A percentile compares a stretch with the other conserved stretches of the same genome.
These are phyloP conservation scores for Nemotelus pantherinus DNA, from an alignment of 2,888 invertebrate genomes.

Conservation along the genomic window DNA sequence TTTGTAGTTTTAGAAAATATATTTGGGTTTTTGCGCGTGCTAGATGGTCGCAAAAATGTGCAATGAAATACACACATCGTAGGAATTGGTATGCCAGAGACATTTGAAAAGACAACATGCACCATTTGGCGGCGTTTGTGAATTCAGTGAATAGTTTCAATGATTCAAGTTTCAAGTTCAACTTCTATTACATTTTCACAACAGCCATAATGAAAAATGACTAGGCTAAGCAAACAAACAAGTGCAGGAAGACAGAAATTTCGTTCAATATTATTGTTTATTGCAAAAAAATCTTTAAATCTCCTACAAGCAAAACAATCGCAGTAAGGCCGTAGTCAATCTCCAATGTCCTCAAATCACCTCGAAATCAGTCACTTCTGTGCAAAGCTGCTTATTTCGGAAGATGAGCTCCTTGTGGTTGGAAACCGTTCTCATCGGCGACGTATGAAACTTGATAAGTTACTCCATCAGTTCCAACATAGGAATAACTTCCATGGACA, in stretches of 20 bases:
- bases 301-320: constrained; percentile 16
- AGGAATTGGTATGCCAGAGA: not conserved
- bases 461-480: constrained; percentile 67
- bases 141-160: not conserved
- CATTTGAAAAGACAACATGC: not conserved
- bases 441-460: constrained; percentile 66
- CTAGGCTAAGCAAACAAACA: too few relatives aligned
- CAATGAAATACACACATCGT: not conserved
- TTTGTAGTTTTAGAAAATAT: not conserved
- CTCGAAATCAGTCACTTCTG: not conserved
- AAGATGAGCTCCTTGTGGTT: constrained; percentile 63
- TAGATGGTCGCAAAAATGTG: not conserved
- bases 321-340: not conserved
- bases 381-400: constrained; percentile 52
- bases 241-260: too few relatives aligned
- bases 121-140: not conserved
- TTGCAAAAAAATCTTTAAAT: constrained; percentile 21
- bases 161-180: not conserved
- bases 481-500: constrained; percentile 65
- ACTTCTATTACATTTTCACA: not conserved
- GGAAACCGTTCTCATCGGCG: constrained; percentile 56
- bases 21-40: not conserved
- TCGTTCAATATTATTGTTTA: not conserved
- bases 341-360: not conserved
- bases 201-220: too few relatives aligned